phyloP scores from a whole-genome alignment of 2,888 invertebrate species.

The Euzetes globulus region DNA sequence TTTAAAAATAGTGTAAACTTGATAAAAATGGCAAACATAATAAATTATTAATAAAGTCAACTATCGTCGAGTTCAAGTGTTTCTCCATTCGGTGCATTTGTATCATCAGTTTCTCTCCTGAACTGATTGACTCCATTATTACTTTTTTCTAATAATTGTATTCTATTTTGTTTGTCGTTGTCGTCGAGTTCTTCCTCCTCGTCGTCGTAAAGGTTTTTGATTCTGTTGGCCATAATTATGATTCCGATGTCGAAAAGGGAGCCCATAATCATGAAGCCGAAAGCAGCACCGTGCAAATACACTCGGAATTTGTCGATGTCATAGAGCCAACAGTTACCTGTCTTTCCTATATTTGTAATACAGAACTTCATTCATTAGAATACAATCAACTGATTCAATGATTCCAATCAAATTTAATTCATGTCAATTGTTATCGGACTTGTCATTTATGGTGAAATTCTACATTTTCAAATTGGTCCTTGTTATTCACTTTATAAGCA shows the following conservation, averaged over 20 bases:
- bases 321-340: constrained; percentile 43
- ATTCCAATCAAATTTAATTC: too few species aligned
- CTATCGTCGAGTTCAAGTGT: too few species aligned
- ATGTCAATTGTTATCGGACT: too few species aligned
- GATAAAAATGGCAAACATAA: too few species aligned
- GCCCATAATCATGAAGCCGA: constrained; percentile 38
- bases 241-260: constrained; percentile 38
- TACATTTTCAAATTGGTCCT: too few species aligned
- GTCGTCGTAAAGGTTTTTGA: constrained; percentile 34
- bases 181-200: constrained; percentile 31
- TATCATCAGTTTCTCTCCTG: not conserved
- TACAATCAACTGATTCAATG: too few species aligned
- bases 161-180: constrained; percentile 2
- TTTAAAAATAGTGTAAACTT: too few species aligned
- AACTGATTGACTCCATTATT: not conserved
- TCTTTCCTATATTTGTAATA: constrained; percentile 29
- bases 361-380: too few species aligned
- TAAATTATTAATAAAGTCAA: too few species aligned
- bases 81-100: too few species aligned
- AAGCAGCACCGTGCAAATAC: constrained; percentile 40
- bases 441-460: too few species aligned
- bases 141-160: not conserved
- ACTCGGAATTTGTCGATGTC: constrained; percentile 41
- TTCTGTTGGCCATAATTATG: constrained; percentile 26
- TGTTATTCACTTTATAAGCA: too few species aligned